Evolutionary conservation across 2,888 invertebrate genomes (phyloP).

Genomic region (Cepaea hortensis): DNA sequence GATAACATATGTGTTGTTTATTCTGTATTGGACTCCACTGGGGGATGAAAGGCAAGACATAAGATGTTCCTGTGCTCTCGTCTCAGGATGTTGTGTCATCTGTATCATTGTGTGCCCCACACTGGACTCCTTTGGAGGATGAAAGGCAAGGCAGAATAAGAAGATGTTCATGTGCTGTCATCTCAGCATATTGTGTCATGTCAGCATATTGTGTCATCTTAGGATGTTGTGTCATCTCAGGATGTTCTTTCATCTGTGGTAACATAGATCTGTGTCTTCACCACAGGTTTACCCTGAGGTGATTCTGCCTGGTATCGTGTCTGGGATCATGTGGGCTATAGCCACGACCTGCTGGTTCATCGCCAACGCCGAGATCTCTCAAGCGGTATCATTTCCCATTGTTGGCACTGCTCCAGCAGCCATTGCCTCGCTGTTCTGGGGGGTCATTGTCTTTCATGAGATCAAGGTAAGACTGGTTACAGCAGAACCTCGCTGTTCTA

Average conservation of each 20-base stretch:
- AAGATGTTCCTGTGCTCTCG: too few species aligned
- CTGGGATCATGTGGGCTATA: conserved; percentile 78
- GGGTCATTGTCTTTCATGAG: conserved; percentile 77
- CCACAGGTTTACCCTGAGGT: conserved; percentile 71
- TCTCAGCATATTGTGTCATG: background rate
- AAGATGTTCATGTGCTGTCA: too few species aligned
- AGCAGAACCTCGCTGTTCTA: too few species aligned
- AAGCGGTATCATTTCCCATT: conserved; percentile 78
- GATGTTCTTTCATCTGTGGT: background rate
- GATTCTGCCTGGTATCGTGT: conserved; percentile 76
- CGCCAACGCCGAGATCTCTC: conserved; percentile 77
- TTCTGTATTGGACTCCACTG: too few species aligned
- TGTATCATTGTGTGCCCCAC: too few species aligned
- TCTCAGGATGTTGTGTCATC: too few species aligned
- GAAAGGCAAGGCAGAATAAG: too few species aligned
- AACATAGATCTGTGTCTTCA: background rate
- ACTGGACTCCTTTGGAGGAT: too few species aligned
- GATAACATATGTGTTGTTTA: too few species aligned
- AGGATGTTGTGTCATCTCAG: background rate
- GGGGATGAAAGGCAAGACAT: too few species aligned
- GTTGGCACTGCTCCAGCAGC: conserved; percentile 77
- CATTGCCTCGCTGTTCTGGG: conserved; percentile 76
- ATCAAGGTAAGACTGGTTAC: conserved; percentile 71
- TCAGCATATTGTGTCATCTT: background rate
- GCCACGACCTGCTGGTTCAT: conserved; percentile 78